These are phyloP conservation scores for Hemiprocne comata DNA, from an alignment of 2,113 vertebrate species.

Conservation along the genomic window DNA sequence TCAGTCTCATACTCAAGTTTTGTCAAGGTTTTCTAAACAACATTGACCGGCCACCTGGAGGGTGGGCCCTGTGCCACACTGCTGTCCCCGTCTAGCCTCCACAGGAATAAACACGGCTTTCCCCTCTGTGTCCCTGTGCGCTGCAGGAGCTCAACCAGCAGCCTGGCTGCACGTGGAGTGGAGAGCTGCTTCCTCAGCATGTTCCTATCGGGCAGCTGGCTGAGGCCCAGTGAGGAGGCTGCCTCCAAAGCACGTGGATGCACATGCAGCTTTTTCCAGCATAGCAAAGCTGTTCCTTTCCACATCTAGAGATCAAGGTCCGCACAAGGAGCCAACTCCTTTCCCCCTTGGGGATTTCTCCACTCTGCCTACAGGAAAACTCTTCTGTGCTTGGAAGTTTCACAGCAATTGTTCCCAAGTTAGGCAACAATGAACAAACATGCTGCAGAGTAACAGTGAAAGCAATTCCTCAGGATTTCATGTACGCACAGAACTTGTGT, in stretches of 20 bases:
- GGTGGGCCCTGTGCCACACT: not conserved
- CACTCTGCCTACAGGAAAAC: slow-evolving; percentile 12
- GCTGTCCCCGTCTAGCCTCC: fast-evolving
- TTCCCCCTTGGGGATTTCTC: not conserved
- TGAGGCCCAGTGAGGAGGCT: not conserved
- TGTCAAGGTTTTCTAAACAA: not conserved
- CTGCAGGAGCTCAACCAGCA: not conserved
- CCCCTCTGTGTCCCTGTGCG: not conserved
- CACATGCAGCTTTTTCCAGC: slow-evolving; percentile 22
- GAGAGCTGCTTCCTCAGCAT: slow-evolving; percentile 51
- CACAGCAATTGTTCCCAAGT: slow-evolving; percentile 4
- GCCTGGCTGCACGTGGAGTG: not conserved
- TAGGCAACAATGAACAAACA: not conserved
- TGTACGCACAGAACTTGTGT: not conserved
- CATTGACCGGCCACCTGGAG: not conserved
- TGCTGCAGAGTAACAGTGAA: not conserved
- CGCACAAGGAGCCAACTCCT: not conserved
- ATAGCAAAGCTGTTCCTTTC: not conserved
- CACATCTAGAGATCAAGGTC: slow-evolving; percentile 5
- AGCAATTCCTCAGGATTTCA: not conserved
- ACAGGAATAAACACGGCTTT: not conserved
- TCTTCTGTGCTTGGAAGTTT: not conserved
- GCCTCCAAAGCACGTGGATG: slow-evolving; percentile 37
- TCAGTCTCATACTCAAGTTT: not conserved
- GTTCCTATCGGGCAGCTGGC: slow-evolving; percentile 9